Evolutionary conservation across 2,113 vertebrate species (phyloP), one percentile per base, ranked within the genome.

Genomic region (Neogobius melanostomus): DNA sequence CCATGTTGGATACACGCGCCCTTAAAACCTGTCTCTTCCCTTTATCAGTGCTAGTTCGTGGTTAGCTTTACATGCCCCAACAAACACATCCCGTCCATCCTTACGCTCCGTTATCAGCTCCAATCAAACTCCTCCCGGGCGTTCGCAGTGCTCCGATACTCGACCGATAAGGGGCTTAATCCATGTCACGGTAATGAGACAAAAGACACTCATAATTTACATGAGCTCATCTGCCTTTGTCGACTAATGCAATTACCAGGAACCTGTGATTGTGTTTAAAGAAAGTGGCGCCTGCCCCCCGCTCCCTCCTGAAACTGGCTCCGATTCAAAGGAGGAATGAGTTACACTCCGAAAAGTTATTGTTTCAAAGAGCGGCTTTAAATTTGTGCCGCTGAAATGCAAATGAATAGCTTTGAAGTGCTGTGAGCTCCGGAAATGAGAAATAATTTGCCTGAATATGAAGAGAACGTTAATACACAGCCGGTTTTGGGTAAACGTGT

Each of bases 341-440:
- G 61, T 79, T 79, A 79, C 75, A 82, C 7, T 0, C 72, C 68
- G 43, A 57, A 70, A 81, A 76, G 75, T 77, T 81, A 82, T 87
- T 84, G 81, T 84, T 81, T 88, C 75, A 82, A 66, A 85, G 81
- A 76, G 76, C 75, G 72, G 77, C 71, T 89, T 82, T 79, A 66
- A 69, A 85, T 88, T 66, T 74, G 79, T 72, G 74, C 77, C 7
- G 61, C 53, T 75, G 80, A 65, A 83, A 89, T 85, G 84, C 81
- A 85, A 86, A 86, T 85, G 49, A 84, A 83, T 28, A 73, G 75
- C 81, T 90, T 84, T 86, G 88, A 90, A 85, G 81, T 84, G 50
- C 47, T 62, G 67, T 43, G 21, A 86, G 81, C 73, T 81, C 71
- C 69, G 74, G 56, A 86, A 88, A 84, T 83, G 50, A 83, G 80